Evolutionary conservation across 2,888 invertebrate genomes (phyloP), one percentile per base, ranked within the genome.

Genomic region (Agonopterix alstromeriana): DNA sequence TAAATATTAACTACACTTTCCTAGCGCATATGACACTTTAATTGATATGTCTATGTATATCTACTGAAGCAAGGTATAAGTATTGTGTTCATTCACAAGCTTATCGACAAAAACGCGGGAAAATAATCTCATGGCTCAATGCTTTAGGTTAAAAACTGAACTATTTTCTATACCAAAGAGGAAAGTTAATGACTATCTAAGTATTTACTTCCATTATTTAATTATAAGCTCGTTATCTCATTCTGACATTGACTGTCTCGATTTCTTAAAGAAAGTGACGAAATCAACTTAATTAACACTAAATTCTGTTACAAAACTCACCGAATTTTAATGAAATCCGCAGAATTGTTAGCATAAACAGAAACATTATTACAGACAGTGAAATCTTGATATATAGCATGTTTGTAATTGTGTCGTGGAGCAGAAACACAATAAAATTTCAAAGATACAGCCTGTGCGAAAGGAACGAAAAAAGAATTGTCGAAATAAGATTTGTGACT

Each of bases 61-160:
- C 48, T 36, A 47, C 12, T 45, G 45, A 47, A 42, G 42, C 46
- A 17, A 12, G 27, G 5, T 27, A 17, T 17, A 17, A 17, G 46
- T 52, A 54, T 54, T 54, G 52, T 52, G 43, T 48, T 51, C 45
- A 61, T 62, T 65, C 61, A 62, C 62, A 66, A 61, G 58, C 53
- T 51, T 42, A 46, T 42, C 14, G 46, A 61, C 53, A 80, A 82
- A 79, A 82, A 72, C 79, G 73, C 73, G 81, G 61, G 80, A 80
- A 78, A 38, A 57, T 46, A 70, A 72, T 70, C 65, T 75, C 70
- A 67, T 70, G 61, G 61, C 60, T 67, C 67, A 67, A 67, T 66
- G 65, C 40, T 64, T 60, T 10, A 36, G 17, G 9, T 62, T 61
- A 60, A 64, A 69, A 59, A 58, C 48, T 57, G n/a, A 47, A 40